Evolutionary conservation across 2,888 invertebrate species (phyloP), one percentile per base, ranked within the genome.

Genomic region (Morpho achilles): DNA sequence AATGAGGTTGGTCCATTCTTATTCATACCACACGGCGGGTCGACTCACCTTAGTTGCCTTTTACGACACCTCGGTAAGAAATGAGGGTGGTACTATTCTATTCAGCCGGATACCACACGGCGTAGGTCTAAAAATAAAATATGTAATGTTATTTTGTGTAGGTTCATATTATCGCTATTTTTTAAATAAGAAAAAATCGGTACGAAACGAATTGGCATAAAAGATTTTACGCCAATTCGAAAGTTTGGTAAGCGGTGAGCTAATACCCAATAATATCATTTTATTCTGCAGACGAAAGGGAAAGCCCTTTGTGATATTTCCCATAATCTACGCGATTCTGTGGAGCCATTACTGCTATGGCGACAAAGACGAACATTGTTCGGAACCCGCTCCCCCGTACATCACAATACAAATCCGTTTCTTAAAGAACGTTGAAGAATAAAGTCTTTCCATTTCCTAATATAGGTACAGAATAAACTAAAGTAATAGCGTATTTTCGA

Each of bases 301-400:
- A 74, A 72, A 69, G 67, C 52, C 76, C 60, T 76, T 82, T 81
- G 81, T 82, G 69, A 64, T 68, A 68, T 69, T 68, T 69, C 69
- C 72, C 71, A 75, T 79, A 79, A 80, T 77, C 75, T 75, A 73
- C 75, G 73, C 71, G 73, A 73, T 72, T 74, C 76, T 72, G 69
- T 66, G 65, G 61, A 63, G 73, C 76, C 74, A 79, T 82, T 82
- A 82, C 79, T 78, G 71, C 73, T 70, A 71, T 73, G 75, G 77
- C 76, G 79, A 82, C 82, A 81, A 81, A 79, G 78, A 71, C 69
- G 68, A 69, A 73, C 72, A 77, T 79, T 82, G 80, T 80, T 67
- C 47, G 9, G 47, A 67, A 59, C 66, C 70, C 70, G 69, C 70
- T 68, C 68, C 63, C 69, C 64, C 69, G 68, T 71, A 69, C 68